phyloP scores from a whole-genome alignment of 2,888 invertebrate genomes.

The Lithophane socia region DNA sequence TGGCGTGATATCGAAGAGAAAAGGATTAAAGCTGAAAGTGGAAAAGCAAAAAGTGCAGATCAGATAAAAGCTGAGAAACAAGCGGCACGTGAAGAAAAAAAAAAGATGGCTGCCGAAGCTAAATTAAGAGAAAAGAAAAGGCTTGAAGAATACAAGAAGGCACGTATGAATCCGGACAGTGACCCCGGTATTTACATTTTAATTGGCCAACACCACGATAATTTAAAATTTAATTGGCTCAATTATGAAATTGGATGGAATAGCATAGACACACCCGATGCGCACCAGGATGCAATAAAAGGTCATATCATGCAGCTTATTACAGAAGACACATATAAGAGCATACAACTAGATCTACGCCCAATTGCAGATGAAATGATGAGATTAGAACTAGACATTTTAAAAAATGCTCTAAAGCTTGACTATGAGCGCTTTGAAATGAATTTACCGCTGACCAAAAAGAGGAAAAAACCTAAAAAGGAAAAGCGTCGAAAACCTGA shows the following conservation, averaged over 20 bases:
- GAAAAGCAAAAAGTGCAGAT: slow-evolving; percentile 81
- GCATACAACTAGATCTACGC: slow-evolving; percentile 92
- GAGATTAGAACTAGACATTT: slow-evolving; percentile 89
- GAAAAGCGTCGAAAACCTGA: slow-evolving; percentile 91
- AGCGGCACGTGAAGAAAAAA: slow-evolving; percentile 83
- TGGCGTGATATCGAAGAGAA: slow-evolving; percentile 81
- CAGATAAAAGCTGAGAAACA: slow-evolving; percentile 86
- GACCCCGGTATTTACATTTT: slow-evolving; percentile 84
- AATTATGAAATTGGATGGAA: slow-evolving; percentile 83
- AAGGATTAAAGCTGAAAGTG: slow-evolving; percentile 79
- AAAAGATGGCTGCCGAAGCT: slow-evolving; percentile 78
- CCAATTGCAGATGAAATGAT: slow-evolving; percentile 93
- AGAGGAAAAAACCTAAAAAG: slow-evolving; percentile 83
- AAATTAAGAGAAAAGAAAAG: slow-evolving; percentile 80
- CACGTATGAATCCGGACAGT: slow-evolving; percentile 85
- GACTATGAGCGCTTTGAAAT: slow-evolving; percentile 75
- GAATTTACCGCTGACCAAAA: slow-evolving; percentile 74
- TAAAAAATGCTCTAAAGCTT: slow-evolving; percentile 88
- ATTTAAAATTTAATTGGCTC: slow-evolving; percentile 75
- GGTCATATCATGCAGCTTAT: slow-evolving; percentile 92
- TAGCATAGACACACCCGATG: slow-evolving; percentile 81
- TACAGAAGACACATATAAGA: slow-evolving; percentile 91
- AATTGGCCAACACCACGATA: slow-evolving; percentile 74
- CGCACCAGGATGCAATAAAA: slow-evolving; percentile 90
- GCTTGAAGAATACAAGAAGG: slow-evolving; percentile 84